These are phyloP conservation scores for Solea solea DNA, from an alignment of 2,113 vertebrate species.

Conservation along the genomic window DNA sequence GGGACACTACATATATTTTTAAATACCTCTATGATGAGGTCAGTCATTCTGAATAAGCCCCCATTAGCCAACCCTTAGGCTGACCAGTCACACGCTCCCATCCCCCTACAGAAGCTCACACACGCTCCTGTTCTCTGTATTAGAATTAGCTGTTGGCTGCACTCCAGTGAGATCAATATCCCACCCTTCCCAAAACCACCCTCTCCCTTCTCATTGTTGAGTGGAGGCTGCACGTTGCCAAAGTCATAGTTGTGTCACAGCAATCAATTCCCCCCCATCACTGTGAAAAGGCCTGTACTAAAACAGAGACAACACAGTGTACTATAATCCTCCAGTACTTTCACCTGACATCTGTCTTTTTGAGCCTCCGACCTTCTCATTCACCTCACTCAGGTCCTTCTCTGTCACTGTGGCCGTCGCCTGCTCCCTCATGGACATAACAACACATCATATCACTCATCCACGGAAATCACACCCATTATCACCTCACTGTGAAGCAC, in stretches of 20 bases:
- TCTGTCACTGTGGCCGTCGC: not conserved
- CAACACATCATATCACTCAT: not conserved
- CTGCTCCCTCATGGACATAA: not conserved
- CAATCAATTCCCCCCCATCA: constrained; percentile 63
- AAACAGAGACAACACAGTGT: constrained; percentile 38
- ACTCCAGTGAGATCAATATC: constrained; percentile 74
- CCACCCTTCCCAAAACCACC: constrained; percentile 59
- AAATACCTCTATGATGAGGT: too few species aligned
- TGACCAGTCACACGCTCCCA: constrained; percentile 14
- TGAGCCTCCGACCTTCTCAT: constrained; percentile 1
- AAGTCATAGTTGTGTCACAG: constrained; percentile 71
- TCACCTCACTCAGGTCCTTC: constrained; percentile 17
- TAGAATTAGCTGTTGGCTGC: constrained; percentile 64
- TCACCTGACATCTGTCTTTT: constrained; percentile 21
- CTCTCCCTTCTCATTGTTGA: constrained; percentile 59
- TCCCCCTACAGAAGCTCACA: constrained; percentile 6
- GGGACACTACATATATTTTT: too few species aligned
- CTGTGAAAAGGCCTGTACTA: constrained; percentile 48
- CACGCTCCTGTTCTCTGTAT: constrained; percentile 31
- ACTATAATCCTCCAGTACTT: constrained; percentile 15
- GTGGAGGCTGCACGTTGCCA: constrained; percentile 58
- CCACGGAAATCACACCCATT: constrained; percentile 39
- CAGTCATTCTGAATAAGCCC: constrained; percentile 39
- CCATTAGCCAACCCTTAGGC: constrained; percentile 40
- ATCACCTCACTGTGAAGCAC: constrained; percentile 40